Evolutionary conservation across 1,140 invertebrate genomes (phyloP), one percentile per base, ranked within the genome.

Genomic region (Pissodes strobi): DNA sequence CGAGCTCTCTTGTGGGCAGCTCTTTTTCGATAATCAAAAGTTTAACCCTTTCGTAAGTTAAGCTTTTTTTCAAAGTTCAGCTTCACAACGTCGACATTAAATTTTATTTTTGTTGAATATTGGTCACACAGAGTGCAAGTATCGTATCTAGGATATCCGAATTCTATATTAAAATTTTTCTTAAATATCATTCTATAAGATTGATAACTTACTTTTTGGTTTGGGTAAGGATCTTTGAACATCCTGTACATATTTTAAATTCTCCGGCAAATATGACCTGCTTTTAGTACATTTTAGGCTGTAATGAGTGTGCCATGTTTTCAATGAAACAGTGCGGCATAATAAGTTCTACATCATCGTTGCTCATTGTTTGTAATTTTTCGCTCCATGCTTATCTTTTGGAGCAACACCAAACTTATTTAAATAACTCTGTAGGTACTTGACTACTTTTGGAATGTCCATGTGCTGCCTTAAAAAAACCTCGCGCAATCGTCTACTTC

Each of bases 121-220:
- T 2, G 2, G 15, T 45, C 19, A 6, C 15, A 45, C 43, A 2
- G 19, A 52, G 19, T 52, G 30, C 49, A 52, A 25, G 49, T 52
- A 25, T 52, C 21, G 19, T 2, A 25, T 25, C 49, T 25, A 52
- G 49, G 49, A 25, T 52, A 52, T 52, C 18, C 25, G n/a, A 52
- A 52, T 25, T 22, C 22, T 15, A 52, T 52, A 52, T 30, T 52
- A 25, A 52, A 25, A 15, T 52, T 27, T 4, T 5, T 52, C 3
- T 52, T 13, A 52, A 52, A 52, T 13, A 52, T 19, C 12, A 2
- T 37, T n/a, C 49, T 52, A 13, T 52, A 52, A 8, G 13, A 25
- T 25, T 52, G 19, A 52, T 52, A 52, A 45, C 6, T 17, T 3
- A 19, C 17, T 45, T 45, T 45, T 45, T 45, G 10, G 19, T 45